phyloP scores from a whole-genome alignment of 2,888 invertebrate species.

The Pammene aurita region DNA sequence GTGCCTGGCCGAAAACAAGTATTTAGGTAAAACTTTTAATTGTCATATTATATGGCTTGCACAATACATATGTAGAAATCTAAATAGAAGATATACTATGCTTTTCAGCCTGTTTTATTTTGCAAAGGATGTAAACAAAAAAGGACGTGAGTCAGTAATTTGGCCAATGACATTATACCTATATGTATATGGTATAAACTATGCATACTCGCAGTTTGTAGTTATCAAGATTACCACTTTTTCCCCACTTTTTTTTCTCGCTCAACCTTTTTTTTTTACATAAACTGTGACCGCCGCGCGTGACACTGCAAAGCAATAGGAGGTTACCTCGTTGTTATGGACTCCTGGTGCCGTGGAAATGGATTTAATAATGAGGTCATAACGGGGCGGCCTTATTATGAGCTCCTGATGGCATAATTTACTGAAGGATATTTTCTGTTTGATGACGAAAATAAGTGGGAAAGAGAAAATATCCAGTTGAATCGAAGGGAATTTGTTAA shows the following conservation, averaged over 20 bases:
- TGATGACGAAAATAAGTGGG: conserved; percentile 3
- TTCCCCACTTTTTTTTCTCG: background rate
- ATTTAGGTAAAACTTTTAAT: no score
- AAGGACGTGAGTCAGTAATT: no score
- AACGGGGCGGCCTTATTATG: conserved; percentile 14
- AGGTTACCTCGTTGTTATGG: conserved; percentile 30
- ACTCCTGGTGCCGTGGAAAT: conserved; percentile 32
- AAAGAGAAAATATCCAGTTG: background rate
- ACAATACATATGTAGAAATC: no score
- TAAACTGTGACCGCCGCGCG: conserved; percentile 22
- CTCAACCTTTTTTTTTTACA: background rate
- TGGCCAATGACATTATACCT: no score
- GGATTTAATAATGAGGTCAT: conserved; percentile 35
- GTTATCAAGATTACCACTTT: background rate
- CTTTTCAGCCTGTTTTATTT: no score
- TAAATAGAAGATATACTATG: no score
- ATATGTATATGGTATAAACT: no score
- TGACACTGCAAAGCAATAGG: conserved; percentile 41
- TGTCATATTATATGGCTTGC: no score
- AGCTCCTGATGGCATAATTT: conserved; percentile 17
- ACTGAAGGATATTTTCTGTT: conserved; percentile 6
- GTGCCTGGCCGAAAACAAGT: no score
- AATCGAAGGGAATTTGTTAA: background rate
- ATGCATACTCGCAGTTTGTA: background rate
- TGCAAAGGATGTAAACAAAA: no score